Percentiles rank a stretch among this genome's conserved stretches.
Evolutionary conservation across 2,888 invertebrate genomes (phyloP).

Genomic region (Cephus pygmeus): DNA sequence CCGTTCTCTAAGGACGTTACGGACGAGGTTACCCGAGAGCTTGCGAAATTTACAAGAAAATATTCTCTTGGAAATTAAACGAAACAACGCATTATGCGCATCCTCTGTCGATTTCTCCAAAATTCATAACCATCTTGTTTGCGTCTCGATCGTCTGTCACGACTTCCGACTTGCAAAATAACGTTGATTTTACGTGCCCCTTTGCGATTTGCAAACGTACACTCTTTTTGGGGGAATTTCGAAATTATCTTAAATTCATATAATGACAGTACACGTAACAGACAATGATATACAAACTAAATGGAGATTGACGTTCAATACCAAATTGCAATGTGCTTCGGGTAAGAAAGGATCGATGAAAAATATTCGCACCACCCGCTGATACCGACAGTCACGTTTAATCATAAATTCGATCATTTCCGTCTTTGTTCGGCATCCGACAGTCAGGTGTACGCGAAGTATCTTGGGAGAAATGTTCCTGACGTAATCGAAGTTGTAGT

Average conservation of each 20-base stretch:
- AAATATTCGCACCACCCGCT: neutral
- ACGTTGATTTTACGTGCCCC: no score
- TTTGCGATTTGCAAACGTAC: neutral
- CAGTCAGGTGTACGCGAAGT: neutral
- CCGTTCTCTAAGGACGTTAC: neutral
- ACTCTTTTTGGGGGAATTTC: neutral
- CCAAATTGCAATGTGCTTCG: neutral
- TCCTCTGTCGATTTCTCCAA: neutral
- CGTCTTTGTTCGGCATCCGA: neutral
- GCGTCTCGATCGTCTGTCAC: no score
- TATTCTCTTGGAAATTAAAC: neutral
- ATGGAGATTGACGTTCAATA: neutral
- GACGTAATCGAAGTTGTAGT: constrained; percentile 10
- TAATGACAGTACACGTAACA: neutral
- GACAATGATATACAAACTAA: neutral
- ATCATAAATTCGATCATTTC: neutral
- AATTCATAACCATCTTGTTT: neutral
- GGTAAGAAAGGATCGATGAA: neutral
- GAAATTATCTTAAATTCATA: neutral
- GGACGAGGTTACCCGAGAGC: neutral
- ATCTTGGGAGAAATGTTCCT: constrained; percentile 13
- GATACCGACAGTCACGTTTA: neutral
- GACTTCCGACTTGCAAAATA: no score
- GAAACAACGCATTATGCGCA: neutral
- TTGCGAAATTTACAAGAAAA: neutral